phyloP scores from a whole-genome alignment of 1,140 invertebrate genomes.

The Heliconius melpomene region DNA sequence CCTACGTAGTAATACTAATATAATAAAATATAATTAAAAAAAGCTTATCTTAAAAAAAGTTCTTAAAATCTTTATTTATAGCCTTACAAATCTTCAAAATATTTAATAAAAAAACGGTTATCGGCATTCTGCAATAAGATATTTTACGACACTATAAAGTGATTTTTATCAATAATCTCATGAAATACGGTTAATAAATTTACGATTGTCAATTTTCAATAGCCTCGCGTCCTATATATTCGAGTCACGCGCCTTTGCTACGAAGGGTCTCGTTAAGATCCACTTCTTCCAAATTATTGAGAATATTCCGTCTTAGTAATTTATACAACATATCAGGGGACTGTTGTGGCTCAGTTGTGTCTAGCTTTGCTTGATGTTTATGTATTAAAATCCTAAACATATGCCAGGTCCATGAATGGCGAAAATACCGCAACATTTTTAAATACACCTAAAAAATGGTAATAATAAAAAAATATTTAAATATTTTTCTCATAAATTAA shows the following conservation, averaged over 20 bases:
- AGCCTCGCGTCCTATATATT: not conserved
- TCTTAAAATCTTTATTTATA: not conserved
- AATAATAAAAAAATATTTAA: no score
- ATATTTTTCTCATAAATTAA: no score
- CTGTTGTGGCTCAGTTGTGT: not conserved
- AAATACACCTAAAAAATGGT: no score
- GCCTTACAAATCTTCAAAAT: not conserved
- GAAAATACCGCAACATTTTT: no score
- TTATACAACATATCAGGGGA: not conserved
- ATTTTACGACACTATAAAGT: slow-evolving; percentile 9
- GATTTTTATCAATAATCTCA: slow-evolving; percentile 8
- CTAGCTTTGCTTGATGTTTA: not conserved
- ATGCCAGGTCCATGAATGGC: no score
- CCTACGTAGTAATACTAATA: no score
- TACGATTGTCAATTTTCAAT: slow-evolving; percentile 9
- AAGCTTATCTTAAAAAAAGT: not conserved
- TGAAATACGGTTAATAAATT: slow-evolving; percentile 12
- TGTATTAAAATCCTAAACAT: not conserved
- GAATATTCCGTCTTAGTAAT: not conserved
- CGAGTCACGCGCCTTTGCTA: not conserved
- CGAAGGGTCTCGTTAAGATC: slow-evolving; percentile 5
- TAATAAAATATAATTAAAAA: no score
- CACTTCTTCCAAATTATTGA: not conserved
- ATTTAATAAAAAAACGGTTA: not conserved
- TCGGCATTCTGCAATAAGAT: not conserved